A percentile compares a stretch with the other conserved stretches of the same genome.
These are phyloP conservation scores for Pogona vitticeps DNA, from an alignment of 2,113 vertebrate species.

Conservation along the genomic window DNA sequence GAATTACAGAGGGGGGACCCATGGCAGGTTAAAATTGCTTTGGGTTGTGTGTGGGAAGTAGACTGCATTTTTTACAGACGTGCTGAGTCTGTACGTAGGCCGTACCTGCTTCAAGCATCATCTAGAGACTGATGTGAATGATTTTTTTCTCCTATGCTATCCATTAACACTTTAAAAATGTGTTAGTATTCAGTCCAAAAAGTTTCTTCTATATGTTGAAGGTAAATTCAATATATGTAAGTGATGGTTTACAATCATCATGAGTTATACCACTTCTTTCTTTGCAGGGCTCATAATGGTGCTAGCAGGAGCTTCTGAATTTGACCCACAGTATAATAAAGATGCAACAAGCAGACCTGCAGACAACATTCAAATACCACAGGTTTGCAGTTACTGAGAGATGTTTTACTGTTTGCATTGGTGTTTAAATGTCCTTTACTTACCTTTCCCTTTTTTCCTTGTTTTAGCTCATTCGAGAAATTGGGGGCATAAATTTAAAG, in stretches of 20 bases:
- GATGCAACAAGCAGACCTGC: conserved; percentile 95
- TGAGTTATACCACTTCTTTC: too few relatives aligned
- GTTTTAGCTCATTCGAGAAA: conserved; percentile 92
- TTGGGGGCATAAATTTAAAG: conserved; percentile 97
- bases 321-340: conserved; percentile 97
- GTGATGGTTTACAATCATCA: too few relatives aligned
- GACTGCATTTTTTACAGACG: too few relatives aligned
- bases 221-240: too few relatives aligned
- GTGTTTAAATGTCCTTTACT: background rate
- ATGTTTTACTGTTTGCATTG: conserved; percentile 25
- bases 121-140: background rate
- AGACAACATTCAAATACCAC: conserved; percentile 95
- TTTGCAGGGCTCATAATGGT: conserved; percentile 92
- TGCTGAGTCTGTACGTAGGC: background rate
- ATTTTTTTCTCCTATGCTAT: background rate
- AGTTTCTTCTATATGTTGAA: too few relatives aligned
- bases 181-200: too few relatives aligned
- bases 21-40: too few relatives aligned
- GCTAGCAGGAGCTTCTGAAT: conserved; percentile 94
- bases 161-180: too few relatives aligned
- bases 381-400: conserved; percentile 77
- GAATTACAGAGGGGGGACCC: too few relatives aligned
- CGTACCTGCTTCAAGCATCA: background rate
- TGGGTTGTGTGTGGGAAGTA: background rate
- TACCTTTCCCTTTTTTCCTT: conserved; percentile 39